Evolutionary conservation across 2,797 vertebrate species (phyloP).

Genomic region (Pseudomugil tenellus): DNA sequence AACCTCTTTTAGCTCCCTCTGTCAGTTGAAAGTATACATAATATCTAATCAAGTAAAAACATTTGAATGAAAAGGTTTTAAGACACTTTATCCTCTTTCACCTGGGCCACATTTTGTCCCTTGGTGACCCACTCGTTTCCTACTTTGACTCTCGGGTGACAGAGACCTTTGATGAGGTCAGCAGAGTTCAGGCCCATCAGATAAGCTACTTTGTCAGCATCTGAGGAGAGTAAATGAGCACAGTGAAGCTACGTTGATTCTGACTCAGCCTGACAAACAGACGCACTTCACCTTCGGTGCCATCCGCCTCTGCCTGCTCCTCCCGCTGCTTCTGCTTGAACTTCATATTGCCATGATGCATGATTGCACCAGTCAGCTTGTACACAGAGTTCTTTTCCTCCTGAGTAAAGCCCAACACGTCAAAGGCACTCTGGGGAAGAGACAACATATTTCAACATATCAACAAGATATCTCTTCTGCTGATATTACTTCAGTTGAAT

Average conservation of each 20-base stretch:
- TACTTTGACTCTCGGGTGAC: constrained; percentile 87
- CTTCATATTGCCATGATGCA: constrained; percentile 40
- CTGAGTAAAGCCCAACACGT: constrained; percentile 37
- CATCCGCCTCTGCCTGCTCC: constrained; percentile 89
- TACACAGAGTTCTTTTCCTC: constrained; percentile 22
- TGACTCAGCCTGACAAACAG: constrained; percentile 62
- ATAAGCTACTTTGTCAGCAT: constrained; percentile 89
- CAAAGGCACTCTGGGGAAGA: constrained; percentile 78
- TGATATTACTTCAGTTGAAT: neutral
- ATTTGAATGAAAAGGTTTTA: neutral
- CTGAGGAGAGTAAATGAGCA: too few species aligned
- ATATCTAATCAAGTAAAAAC: neutral
- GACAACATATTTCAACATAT: too few species aligned
- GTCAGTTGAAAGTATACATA: too few species aligned
- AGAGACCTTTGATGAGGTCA: constrained; percentile 86
- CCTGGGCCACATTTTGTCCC: constrained; percentile 89
- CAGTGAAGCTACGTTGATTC: constrained; percentile 77
- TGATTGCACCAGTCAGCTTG: constrained; percentile 34
- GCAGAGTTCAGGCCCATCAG: constrained; percentile 89
- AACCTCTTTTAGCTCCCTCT: too few species aligned
- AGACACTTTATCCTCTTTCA: constrained; percentile 30
- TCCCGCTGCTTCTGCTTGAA: constrained; percentile 94
- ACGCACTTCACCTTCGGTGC: constrained; percentile 85
- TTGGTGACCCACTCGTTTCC: constrained; percentile 87
- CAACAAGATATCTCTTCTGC: neutral